Evolutionary conservation across 1,140 invertebrate genomes (phyloP).

Genomic region (Phortica variegata): DNA sequence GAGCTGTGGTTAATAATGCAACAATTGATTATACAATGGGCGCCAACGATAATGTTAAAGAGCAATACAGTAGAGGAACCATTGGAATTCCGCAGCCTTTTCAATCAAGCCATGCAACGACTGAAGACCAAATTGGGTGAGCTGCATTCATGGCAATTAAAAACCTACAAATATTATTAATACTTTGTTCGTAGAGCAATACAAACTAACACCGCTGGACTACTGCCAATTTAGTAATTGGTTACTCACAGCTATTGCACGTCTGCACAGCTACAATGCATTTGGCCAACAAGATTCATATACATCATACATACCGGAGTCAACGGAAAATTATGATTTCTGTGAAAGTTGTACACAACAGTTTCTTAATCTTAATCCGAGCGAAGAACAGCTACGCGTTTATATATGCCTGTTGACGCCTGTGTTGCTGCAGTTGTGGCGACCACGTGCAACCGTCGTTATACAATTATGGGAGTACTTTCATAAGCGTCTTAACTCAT

Average conservation of each 20-base stretch:
- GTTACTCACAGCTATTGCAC: slow-evolving; percentile 15
- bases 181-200: slow-evolving; percentile 10
- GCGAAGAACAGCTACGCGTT: slow-evolving; percentile 44
- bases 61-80: too few species aligned
- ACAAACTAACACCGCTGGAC: not conserved
- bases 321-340: slow-evolving; percentile 19
- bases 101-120: slow-evolving; percentile 35
- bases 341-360: slow-evolving; percentile 21
- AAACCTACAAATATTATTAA: too few species aligned
- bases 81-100: slow-evolving; percentile 40
- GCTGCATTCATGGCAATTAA: too few species aligned
- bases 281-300: slow-evolving; percentile 15
- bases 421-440: slow-evolving; percentile 31
- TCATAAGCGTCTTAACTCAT: slow-evolving; percentile 45
- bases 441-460: slow-evolving; percentile 32
- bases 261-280: slow-evolving; percentile 17
- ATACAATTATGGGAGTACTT: slow-evolving; percentile 51
- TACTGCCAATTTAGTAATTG: slow-evolving; percentile 20
- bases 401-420: slow-evolving; percentile 36
- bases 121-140: slow-evolving; percentile 23
- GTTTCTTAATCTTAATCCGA: slow-evolving; percentile 37
- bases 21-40: slow-evolving; percentile 12
- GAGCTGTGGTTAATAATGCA: slow-evolving; percentile 43
- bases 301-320: too few species aligned
- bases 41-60: too few species aligned